These are phyloP conservation scores for Piscicola geometra DNA, from an alignment of 2,888 invertebrate genomes.

Conservation along the genomic window DNA sequence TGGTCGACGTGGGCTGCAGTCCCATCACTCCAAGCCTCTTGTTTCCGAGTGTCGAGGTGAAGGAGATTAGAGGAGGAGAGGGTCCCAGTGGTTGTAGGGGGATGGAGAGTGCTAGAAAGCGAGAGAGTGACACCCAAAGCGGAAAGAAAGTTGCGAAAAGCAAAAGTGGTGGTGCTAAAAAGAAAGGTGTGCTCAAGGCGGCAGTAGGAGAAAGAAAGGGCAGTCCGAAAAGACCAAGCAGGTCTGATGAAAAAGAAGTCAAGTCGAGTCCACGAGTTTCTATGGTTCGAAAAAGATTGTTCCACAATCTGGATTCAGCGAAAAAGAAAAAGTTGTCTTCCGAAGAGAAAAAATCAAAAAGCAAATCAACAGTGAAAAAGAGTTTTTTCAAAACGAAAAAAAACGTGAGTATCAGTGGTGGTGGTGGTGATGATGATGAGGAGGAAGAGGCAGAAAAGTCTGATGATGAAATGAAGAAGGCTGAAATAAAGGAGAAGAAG, in stretches of 20 bases:
- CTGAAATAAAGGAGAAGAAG: conserved; percentile 23
- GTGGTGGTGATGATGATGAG: neutral
- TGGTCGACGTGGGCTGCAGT: conserved; percentile 22
- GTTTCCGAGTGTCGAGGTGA: neutral
- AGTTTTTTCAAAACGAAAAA: neutral
- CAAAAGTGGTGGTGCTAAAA: neutral
- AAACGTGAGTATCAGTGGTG: neutral
- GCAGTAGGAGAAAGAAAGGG: too few relatives aligned
- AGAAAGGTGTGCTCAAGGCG: too few relatives aligned
- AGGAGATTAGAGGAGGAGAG: neutral
- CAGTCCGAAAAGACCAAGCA: too few relatives aligned
- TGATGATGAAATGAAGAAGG: conserved; percentile 21
- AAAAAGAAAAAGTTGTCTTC: too few relatives aligned
- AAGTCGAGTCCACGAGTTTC: too few relatives aligned
- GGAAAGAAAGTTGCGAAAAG: neutral
- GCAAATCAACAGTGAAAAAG: neutral
- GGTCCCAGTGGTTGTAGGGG: neutral
- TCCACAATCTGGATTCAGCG: too few relatives aligned
- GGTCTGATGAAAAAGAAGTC: too few relatives aligned
- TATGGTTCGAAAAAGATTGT: too few relatives aligned
- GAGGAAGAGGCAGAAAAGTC: conserved; percentile 5
- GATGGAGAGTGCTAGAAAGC: neutral
- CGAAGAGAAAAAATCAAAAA: too few relatives aligned
- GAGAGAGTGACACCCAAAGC: neutral
- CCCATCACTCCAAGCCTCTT: conserved; percentile 20